Evolutionary conservation across 2,113 vertebrate species (phyloP).

Genomic region (Calidris pugnax): DNA sequence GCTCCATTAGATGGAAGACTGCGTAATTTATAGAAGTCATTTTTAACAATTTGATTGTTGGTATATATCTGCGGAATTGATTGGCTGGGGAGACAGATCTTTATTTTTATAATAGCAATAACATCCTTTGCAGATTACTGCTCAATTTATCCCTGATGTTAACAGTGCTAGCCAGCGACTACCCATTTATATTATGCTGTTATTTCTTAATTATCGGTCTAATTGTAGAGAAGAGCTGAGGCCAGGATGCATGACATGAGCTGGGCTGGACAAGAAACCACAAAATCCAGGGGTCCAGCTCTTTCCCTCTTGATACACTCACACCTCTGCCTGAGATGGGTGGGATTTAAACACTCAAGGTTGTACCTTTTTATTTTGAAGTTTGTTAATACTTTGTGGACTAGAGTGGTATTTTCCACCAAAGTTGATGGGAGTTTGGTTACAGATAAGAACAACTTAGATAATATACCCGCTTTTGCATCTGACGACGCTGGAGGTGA

Average conservation of each 20-base stretch:
- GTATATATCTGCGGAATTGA: slow-evolving; percentile 81
- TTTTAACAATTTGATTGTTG: slow-evolving; percentile 82
- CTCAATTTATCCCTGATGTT: slow-evolving; percentile 73
- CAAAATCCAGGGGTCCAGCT: background rate
- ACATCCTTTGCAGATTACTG: slow-evolving; percentile 75
- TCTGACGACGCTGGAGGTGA: slow-evolving; percentile 35
- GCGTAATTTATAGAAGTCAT: slow-evolving; percentile 79
- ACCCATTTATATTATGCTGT: slow-evolving; percentile 68
- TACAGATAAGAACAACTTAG: background rate
- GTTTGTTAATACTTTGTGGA: background rate
- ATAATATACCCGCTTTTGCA: background rate
- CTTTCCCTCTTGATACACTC: background rate
- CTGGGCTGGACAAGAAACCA: slow-evolving; percentile 52
- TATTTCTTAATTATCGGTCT: slow-evolving; percentile 77
- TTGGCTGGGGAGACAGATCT: slow-evolving; percentile 78
- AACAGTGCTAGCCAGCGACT: slow-evolving; percentile 42
- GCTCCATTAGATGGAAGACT: slow-evolving; percentile 72
- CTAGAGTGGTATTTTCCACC: background rate
- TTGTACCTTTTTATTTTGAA: background rate
- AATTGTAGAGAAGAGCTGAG: slow-evolving; percentile 64
- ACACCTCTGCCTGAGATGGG: background rate
- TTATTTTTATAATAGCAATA: slow-evolving; percentile 81
- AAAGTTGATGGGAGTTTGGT: background rate
- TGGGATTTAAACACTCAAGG: background rate
- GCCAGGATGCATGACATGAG: background rate